Evolutionary conservation across 2,113 vertebrate genomes (phyloP), one percentile per base, ranked within the genome.

Genomic region (Microcebus lehilahytsara): DNA sequence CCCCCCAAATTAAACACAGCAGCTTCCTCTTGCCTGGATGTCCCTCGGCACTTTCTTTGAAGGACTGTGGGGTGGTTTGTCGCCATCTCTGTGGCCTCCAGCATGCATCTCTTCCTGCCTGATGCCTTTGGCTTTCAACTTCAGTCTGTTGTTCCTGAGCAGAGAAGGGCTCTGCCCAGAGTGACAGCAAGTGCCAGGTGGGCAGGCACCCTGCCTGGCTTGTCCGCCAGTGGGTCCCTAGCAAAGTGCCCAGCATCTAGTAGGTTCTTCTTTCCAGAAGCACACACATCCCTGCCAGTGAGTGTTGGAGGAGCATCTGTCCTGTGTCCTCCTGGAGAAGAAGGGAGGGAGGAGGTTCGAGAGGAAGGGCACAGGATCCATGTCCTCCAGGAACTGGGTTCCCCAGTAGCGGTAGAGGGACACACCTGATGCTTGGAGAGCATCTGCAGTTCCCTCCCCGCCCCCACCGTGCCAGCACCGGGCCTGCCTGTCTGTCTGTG

Each of bases 381-480:
- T 13, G 58, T 16, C 46, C 58, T 66, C 34, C n/a, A 46, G 74
- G 49, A 30, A 13, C 49, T 20, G 19, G 51, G 27, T 16, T 13
- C 14, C 79, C 49, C 14, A 25, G 0, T 17, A 34, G 4, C 3
- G 1, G 32, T 23, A 22, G 49, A 32, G 17, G 1, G 10, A 69
- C 14, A 49, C 32, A 14, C 8, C 27, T 69, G 37, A 27, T 46
- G 23, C 5, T 32, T 40, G 32, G 46, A 40, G 37, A 78, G 9
- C n/a, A 22, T 25, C 17, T 22, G 32, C 3, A 22, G 51, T 13
- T 17, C 56, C 40, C 40, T 6, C n/a, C 40, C 19, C 30, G 30
- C 30, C 46, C 46, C 46, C 7, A 46, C 46, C 40, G 0, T 17
- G 19, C 4, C 13, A 71, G 5, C 66, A 12, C 9, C 4, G 1